Percentiles rank a stretch among this genome's conserved stretches.
Evolutionary conservation across 2,888 invertebrate species (phyloP).

Genomic region (Oligia strigilis): DNA sequence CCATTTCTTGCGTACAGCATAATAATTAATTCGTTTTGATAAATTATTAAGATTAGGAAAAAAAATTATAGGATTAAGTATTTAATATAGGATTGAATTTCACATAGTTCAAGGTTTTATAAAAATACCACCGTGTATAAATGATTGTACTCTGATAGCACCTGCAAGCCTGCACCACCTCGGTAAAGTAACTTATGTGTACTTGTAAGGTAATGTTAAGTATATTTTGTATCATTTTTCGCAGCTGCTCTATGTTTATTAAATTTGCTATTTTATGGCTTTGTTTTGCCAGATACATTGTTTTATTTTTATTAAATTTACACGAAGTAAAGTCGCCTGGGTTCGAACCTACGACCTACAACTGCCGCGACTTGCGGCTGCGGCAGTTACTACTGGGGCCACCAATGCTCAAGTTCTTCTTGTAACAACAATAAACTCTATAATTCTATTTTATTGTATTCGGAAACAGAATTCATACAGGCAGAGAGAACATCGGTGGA

Average conservation of each 20-base stretch:
- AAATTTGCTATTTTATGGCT: slow-evolving; percentile 71
- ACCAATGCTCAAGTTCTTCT: no score
- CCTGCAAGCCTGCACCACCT: not conserved
- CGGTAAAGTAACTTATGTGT: slow-evolving; percentile 20
- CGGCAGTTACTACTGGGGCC: no score
- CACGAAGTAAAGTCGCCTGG: no score
- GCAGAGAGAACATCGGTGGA: no score
- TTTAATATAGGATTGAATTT: not conserved
- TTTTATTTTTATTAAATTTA: slow-evolving; percentile 52
- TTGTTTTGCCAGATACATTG: slow-evolving; percentile 68
- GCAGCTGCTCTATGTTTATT: slow-evolving; percentile 60
- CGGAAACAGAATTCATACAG: not conserved
- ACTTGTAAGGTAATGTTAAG: slow-evolving; percentile 54
- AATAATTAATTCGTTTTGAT: no score
- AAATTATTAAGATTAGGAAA: not conserved
- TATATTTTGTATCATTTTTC: slow-evolving; percentile 58
- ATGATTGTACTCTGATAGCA: not conserved
- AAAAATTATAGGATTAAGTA: no score
- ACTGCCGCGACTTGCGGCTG: no score
- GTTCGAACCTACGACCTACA: no score
- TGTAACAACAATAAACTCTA: not conserved
- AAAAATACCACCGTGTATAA: not conserved
- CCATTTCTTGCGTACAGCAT: not conserved
- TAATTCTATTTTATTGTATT: not conserved
- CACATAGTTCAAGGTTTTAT: no score